Conservation (phyloP, 2,888 invertebrate species). For the Venusia cambrica region DNA sequence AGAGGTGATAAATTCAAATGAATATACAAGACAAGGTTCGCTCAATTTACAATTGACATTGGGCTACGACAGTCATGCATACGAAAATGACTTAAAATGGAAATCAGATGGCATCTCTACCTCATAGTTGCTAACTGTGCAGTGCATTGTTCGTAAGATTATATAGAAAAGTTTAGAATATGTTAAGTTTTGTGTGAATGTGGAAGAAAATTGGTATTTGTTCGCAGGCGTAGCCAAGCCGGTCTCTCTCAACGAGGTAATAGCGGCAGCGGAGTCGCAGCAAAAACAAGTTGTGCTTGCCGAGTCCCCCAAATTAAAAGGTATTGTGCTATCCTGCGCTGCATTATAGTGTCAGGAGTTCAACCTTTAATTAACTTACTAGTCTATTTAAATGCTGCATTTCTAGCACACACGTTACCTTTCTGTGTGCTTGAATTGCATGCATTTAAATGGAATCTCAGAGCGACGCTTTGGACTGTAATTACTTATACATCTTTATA, state of each 20-base stretch:
- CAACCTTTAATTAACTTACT: slow-evolving; percentile 21
- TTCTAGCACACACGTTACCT: slow-evolving; percentile 4
- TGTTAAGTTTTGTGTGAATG: slow-evolving; percentile 15
- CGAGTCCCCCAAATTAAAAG: slow-evolving; percentile 35
- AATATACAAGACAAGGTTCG: slow-evolving; percentile 33
- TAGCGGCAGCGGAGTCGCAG: slow-evolving; percentile 54
- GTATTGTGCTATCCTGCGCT: slow-evolving; percentile 32
- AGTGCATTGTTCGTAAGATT: slow-evolving; percentile 44
- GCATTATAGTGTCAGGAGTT: slow-evolving; percentile 16
- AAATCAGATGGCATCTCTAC: slow-evolving; percentile 52
- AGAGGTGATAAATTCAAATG: slow-evolving; percentile 45
- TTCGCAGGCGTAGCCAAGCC: slow-evolving; percentile 55
- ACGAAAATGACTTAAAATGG: slow-evolving; percentile 72
- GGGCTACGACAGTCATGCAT: slow-evolving; percentile 30
- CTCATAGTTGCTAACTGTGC: slow-evolving; percentile 53
- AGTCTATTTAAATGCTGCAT: slow-evolving; percentile 8
- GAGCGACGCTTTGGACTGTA: too few species aligned
- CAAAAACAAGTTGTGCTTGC: slow-evolving; percentile 32
- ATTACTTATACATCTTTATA: too few species aligned
- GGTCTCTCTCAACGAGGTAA: slow-evolving; percentile 62
- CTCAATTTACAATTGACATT: slow-evolving; percentile 37
- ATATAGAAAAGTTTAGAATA: slow-evolving; percentile 36
- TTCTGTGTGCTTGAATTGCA: slow-evolving; percentile 2
- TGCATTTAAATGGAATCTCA: slow-evolving; percentile 5
- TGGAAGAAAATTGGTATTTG: slow-evolving; percentile 24